A percentile compares a stretch with the other conserved stretches of the same genome.
These are phyloP conservation scores for Dasysyrphus albostriatus DNA, from an alignment of 2,888 invertebrate genomes.

Conservation along the genomic window DNA sequence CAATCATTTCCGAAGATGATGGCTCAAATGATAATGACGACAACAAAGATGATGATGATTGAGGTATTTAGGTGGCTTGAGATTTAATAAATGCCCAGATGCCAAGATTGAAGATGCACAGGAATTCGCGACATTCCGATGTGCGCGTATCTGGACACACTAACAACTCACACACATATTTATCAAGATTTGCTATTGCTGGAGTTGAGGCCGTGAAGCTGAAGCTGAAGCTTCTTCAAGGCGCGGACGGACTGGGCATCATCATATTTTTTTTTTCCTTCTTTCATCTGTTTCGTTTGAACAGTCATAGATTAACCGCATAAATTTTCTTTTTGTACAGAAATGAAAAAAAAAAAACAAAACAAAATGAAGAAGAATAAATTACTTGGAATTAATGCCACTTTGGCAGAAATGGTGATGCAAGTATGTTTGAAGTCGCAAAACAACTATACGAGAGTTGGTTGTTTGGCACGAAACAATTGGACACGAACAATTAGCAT, in stretches of 20 bases:
- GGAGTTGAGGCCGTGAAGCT: background rate
- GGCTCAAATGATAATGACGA: constrained; percentile 68
- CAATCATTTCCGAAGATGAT: constrained; percentile 66
- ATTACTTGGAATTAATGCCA: constrained; percentile 36
- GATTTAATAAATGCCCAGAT: constrained; percentile 75
- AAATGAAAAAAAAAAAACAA: background rate
- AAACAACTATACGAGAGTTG: constrained; percentile 45
- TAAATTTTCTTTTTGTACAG: constrained; percentile 25
- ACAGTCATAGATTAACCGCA: constrained; percentile 36
- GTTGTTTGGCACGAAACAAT: constrained; percentile 58
- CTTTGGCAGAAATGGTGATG: constrained; percentile 30
- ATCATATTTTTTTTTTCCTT: constrained; percentile 21
- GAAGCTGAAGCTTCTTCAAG: constrained; percentile 3
- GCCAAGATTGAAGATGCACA: constrained; percentile 69
- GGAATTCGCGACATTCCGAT: constrained; percentile 72
- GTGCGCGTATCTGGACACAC: constrained; percentile 51
- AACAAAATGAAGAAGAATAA: constrained; percentile 7
- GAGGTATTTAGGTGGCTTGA: constrained; percentile 75
- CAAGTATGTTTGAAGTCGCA: constrained; percentile 30
- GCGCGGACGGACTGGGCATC: constrained; percentile 65
- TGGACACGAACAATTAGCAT: constrained; percentile 70
- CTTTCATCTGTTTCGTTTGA: constrained; percentile 34
- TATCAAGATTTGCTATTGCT: background rate
- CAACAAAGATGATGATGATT: constrained; percentile 71
- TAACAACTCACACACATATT: constrained; percentile 2